Conservation (phyloP, 1,140 invertebrate species). For the Pseudobourletiella spinata region DNA sequence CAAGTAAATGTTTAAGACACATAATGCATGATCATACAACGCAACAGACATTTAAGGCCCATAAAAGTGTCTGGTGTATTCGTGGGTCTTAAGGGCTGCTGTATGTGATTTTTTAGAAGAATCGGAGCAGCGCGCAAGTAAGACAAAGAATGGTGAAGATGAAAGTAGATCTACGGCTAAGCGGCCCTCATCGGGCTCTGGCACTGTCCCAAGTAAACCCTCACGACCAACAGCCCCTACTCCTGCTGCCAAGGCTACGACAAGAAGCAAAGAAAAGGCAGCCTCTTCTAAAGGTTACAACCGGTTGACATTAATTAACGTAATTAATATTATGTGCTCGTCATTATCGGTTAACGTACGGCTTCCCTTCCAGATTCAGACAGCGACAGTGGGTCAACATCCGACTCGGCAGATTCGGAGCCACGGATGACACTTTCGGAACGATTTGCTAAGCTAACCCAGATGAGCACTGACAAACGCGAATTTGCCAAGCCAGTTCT, state of each 20-base stretch:
- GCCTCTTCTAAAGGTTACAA: too few relatives aligned
- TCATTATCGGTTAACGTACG: too few relatives aligned
- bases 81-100: too few relatives aligned
- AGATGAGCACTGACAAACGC: constrained; percentile 64
- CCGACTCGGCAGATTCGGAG: constrained; percentile 27
- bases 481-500: constrained; percentile 48
- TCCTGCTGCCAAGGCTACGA: not conserved
- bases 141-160: too few relatives aligned
- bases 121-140: too few relatives aligned
- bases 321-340: too few relatives aligned
- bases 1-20: not conserved
- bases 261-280: too few relatives aligned
- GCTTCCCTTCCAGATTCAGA: too few relatives aligned
- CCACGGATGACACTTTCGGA: constrained; percentile 61
- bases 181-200: not conserved
- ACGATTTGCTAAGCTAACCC: constrained; percentile 80
- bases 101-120: not conserved
- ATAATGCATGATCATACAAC: too few relatives aligned
- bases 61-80: too few relatives aligned
- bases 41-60: too few relatives aligned
- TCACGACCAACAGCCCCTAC: not conserved
- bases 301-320: too few relatives aligned
- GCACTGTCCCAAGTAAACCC: not conserved
- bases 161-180: not conserved
- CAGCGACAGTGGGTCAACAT: constrained; percentile 11